Conservation (phyloP, 1,140 invertebrate species). For the Drosophila equinoxialis region DNA sequence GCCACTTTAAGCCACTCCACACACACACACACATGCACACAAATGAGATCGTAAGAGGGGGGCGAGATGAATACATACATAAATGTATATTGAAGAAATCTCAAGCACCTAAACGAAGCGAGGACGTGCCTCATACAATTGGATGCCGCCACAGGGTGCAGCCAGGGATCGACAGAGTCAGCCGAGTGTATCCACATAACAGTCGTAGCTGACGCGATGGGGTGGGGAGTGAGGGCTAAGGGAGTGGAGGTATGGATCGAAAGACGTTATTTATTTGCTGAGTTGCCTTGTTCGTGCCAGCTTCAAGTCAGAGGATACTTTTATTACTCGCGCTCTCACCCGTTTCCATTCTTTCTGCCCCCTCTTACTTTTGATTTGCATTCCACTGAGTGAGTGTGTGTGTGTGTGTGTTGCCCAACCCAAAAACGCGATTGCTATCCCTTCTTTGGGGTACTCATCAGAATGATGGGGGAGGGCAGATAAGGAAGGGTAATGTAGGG, state of each 20-base stretch:
- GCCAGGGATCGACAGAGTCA: slow-evolving; percentile 50
- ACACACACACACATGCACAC: neutral
- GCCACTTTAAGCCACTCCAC: slow-evolving; percentile 66
- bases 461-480: slow-evolving; percentile 21
- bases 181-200: slow-evolving; percentile 71
- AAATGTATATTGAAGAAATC: slow-evolving; percentile 31
- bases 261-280: slow-evolving; percentile 75
- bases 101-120: slow-evolving; percentile 57
- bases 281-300: slow-evolving; percentile 46
- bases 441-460: slow-evolving; percentile 38
- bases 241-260: slow-evolving; percentile 38
- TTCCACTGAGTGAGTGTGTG: slow-evolving; percentile 69
- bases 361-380: slow-evolving; percentile 65
- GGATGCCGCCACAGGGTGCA: slow-evolving; percentile 74
- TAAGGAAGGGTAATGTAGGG: neutral
- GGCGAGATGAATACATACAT: slow-evolving; percentile 16
- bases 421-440: slow-evolving; percentile 59
- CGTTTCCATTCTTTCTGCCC: slow-evolving; percentile 2
- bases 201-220: neutral
- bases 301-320: slow-evolving; percentile 68
- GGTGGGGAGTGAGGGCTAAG: slow-evolving; percentile 33
- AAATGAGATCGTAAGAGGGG: neutral
- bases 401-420: slow-evolving; percentile 52
- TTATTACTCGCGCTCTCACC: slow-evolving; percentile 54
- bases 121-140: slow-evolving; percentile 76